Percentiles rank a stretch among this genome's conserved stretches.
Conservation (phyloP, 2,888 invertebrate genomes). For the Eurois occulta region DNA sequence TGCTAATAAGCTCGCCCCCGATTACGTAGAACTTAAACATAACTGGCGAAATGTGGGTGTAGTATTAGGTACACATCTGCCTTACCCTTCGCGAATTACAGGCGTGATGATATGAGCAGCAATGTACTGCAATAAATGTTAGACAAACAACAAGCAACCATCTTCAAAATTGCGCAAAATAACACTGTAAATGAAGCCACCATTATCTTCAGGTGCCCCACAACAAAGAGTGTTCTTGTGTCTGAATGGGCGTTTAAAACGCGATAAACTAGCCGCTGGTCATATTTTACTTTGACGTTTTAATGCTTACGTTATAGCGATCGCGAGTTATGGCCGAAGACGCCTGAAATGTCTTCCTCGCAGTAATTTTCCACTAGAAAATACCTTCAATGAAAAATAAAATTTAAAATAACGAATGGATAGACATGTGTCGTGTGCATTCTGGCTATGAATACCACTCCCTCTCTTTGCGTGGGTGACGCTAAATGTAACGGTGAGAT, state of each 20-base stretch:
- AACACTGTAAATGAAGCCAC: not conserved
- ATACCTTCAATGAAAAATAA: conserved; percentile 26
- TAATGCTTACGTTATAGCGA: conserved; percentile 26
- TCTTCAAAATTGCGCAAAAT: conserved; percentile 9
- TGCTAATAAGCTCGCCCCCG: too few relatives aligned
- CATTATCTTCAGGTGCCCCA: conserved; percentile 2
- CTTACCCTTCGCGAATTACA: not conserved
- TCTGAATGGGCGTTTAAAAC: conserved; percentile 43
- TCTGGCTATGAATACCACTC: conserved; percentile 24
- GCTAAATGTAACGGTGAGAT: conserved; percentile 2
- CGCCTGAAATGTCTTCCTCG: conserved; percentile 23
- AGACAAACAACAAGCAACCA: not conserved
- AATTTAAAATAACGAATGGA: conserved; percentile 22
- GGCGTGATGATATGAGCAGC: not conserved
- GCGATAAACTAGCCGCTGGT: conserved; percentile 39
- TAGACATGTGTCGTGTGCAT: conserved; percentile 51
- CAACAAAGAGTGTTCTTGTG: conserved; percentile 25
- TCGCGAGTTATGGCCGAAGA: conserved; percentile 29
- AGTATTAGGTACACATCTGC: too few relatives aligned
- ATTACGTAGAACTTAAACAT: too few relatives aligned
- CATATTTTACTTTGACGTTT: conserved; percentile 58
- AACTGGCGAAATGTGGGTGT: too few relatives aligned
- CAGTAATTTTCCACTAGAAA: conserved; percentile 42
- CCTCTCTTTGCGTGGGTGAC: conserved; percentile 36
- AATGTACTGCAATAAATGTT: not conserved